phyloP scores from a whole-genome alignment of 1,140 invertebrate species.

The Branchinecta lynchi region DNA sequence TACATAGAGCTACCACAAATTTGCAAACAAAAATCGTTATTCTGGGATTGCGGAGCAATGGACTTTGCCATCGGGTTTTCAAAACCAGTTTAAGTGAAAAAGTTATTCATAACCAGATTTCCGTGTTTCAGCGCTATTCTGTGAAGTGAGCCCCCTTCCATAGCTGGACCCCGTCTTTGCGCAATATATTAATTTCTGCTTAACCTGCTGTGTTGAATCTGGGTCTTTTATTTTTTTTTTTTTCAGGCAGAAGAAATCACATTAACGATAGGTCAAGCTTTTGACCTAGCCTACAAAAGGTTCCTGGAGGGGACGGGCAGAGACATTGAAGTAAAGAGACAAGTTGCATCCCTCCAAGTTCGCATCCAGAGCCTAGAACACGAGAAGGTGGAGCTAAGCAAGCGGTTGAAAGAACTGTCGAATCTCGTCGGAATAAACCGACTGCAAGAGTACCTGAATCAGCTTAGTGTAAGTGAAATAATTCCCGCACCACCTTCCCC shows the following conservation, averaged over 20 bases:
- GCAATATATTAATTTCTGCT: slow-evolving; percentile 7
- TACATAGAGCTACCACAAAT: no score
- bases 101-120: no score
- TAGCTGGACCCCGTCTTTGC: slow-evolving; percentile 10
- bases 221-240: slow-evolving; percentile 17
- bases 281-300: slow-evolving; percentile 79
- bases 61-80: no score
- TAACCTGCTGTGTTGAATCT: slow-evolving; percentile 12
- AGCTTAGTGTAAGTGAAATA: slow-evolving; percentile 19
- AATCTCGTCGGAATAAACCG: slow-evolving; percentile 27
- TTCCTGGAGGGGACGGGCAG: slow-evolving; percentile 61
- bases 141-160: background rate
- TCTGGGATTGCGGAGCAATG: no score
- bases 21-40: no score
- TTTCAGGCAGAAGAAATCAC: slow-evolving; percentile 79
- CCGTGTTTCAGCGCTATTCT: no score
- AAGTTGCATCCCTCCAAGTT: slow-evolving; percentile 52
- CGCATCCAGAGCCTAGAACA: slow-evolving; percentile 51
- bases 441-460: slow-evolving; percentile 25
- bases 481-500: no score
- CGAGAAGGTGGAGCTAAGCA: slow-evolving; percentile 50
- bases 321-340: slow-evolving; percentile 52
- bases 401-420: slow-evolving; percentile 43
- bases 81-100: no score
- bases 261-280: slow-evolving; percentile 89